A percentile compares a stretch with the other conserved stretches of the same genome.
phyloP scores from a whole-genome alignment of 2,888 invertebrate genomes.

The Watsonalla cultraria region DNA sequence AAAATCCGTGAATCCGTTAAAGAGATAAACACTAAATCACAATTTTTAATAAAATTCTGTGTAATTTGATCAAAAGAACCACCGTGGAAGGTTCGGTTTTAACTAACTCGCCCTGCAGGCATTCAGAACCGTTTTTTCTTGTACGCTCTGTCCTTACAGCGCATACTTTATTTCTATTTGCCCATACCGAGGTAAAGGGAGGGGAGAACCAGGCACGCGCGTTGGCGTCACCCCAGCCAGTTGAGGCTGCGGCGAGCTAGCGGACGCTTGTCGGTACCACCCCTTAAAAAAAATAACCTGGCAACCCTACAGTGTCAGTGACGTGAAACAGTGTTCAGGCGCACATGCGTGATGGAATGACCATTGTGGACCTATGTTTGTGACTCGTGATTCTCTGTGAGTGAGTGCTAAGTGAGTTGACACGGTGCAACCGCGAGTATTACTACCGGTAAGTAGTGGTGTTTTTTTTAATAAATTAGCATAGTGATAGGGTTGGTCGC shows the following conservation, averaged over 20 bases:
- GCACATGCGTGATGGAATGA: slow-evolving; percentile 57
- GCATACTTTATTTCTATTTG: slow-evolving; percentile 78
- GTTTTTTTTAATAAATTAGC: slow-evolving; percentile 48
- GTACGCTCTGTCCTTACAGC: slow-evolving; percentile 66
- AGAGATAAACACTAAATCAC: no score
- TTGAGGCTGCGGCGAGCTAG: slow-evolving; percentile 60
- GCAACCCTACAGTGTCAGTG: slow-evolving; percentile 61
- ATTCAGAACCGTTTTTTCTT: slow-evolving; percentile 60
- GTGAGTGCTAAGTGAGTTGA: slow-evolving; percentile 50
- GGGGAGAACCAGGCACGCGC: slow-evolving; percentile 63
- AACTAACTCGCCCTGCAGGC: slow-evolving; percentile 42
- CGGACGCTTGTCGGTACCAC: slow-evolving; percentile 46
- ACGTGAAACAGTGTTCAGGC: slow-evolving; percentile 50
- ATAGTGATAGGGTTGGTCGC: slow-evolving; percentile 25
- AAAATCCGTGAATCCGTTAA: no score
- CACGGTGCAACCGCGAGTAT: slow-evolving; percentile 37
- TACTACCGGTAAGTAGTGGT: slow-evolving; percentile 55
- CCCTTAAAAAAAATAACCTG: slow-evolving; percentile 33
- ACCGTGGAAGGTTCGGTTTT: slow-evolving; percentile 21
- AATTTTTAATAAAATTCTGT: no score
- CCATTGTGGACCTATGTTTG: slow-evolving; percentile 42
- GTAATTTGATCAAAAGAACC: slow-evolving; percentile 17
- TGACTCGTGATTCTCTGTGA: slow-evolving; percentile 57
- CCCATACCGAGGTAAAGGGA: slow-evolving; percentile 65
- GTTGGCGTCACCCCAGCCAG: slow-evolving; percentile 74